Evolutionary conservation across 1,140 invertebrate species (phyloP).

Genomic region (Drosophila setifemur): DNA sequence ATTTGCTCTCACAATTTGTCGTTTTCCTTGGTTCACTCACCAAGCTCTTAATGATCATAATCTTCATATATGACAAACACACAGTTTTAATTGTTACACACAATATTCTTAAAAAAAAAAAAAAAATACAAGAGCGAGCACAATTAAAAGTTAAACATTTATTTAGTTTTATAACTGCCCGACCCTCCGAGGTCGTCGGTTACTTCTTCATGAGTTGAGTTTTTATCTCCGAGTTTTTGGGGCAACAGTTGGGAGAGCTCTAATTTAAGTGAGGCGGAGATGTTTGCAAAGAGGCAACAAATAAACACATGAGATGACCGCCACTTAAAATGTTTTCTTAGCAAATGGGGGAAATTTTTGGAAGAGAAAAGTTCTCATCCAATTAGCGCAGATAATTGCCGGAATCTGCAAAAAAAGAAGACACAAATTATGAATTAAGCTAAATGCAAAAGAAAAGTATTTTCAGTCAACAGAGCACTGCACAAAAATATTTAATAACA

Average conservation of each 20-base stretch:
- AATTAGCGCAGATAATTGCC: slow-evolving; percentile 38
- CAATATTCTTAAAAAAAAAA: slow-evolving; percentile 35
- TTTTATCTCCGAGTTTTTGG: slow-evolving; percentile 18
- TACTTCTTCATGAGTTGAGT: slow-evolving; percentile 5
- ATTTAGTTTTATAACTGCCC: slow-evolving; percentile 38
- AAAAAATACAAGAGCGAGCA: slow-evolving; percentile 3
- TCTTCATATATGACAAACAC: slow-evolving; percentile 26
- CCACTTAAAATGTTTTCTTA: slow-evolving; percentile 26
- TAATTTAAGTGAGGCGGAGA: background rate
- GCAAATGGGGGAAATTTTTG: slow-evolving; percentile 21
- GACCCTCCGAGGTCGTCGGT: slow-evolving; percentile 29
- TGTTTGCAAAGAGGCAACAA: background rate
- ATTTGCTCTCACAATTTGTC: slow-evolving; percentile 54
- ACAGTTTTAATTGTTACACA: slow-evolving; percentile 50
- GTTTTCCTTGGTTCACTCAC: slow-evolving; percentile 34
- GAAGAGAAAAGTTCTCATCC: slow-evolving; percentile 34
- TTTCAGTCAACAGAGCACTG: background rate
- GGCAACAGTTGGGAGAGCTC: slow-evolving; percentile 17
- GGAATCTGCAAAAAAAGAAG: slow-evolving; percentile 2
- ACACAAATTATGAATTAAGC: background rate
- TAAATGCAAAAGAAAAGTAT: background rate
- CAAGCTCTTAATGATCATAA: slow-evolving; percentile 56
- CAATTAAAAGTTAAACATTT: slow-evolving; percentile 48
- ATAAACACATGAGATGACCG: slow-evolving; percentile 23
- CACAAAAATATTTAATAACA: background rate